phyloP scores from a whole-genome alignment of 2,888 invertebrate genomes.

The Drosophila nr. perissopoda region DNA sequence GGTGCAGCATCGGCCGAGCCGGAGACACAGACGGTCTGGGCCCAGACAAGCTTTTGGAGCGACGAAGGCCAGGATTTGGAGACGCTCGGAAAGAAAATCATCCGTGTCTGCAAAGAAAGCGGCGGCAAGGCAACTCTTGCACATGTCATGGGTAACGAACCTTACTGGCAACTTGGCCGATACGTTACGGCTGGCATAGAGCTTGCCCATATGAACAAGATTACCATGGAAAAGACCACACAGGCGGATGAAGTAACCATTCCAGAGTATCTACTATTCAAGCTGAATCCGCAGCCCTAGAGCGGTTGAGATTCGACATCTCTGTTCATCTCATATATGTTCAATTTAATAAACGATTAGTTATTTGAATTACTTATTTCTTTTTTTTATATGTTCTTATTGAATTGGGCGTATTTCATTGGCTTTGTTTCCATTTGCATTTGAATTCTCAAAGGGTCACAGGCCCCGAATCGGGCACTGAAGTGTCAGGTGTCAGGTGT shows the following conservation, averaged over 20 bases:
- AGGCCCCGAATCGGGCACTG: conserved; percentile 37
- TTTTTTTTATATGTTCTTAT: not conserved
- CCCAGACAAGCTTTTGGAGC: no score
- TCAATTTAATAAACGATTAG: not conserved
- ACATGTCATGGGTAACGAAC: not conserved
- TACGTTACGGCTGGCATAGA: accelerated
- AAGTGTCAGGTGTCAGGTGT: conserved; percentile 61
- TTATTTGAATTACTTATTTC: not conserved
- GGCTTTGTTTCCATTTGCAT: conserved; percentile 3
- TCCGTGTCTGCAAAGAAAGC: not conserved
- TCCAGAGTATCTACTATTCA: no score
- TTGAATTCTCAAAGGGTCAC: conserved; percentile 23
- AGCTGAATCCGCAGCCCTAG: not conserved
- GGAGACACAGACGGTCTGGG: no score
- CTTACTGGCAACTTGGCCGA: not conserved
- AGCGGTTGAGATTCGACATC: not conserved
- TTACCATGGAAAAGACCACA: not conserved
- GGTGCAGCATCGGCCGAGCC: no score
- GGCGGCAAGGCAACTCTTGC: not conserved
- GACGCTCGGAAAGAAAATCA: not conserved
- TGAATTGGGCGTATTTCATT: not conserved
- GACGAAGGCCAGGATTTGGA: no score
- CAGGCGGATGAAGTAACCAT: no score
- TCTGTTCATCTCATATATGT: not conserved
- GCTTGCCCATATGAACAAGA: not conserved